Evolutionary conservation across 2,113 vertebrate genomes (phyloP).

Genomic region (Stigmatopora argus): DNA sequence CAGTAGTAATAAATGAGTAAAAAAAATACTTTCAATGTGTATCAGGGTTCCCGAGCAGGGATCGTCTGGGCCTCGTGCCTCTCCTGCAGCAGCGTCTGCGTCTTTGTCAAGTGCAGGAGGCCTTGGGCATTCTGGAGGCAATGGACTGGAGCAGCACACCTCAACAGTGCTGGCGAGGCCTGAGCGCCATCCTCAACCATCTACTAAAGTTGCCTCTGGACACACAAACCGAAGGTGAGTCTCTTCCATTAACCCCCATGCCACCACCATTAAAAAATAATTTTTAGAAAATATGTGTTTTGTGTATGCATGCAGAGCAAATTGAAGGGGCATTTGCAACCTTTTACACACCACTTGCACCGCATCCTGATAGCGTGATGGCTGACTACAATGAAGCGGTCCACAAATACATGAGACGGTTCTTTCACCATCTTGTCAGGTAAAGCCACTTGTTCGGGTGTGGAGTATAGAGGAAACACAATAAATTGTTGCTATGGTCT

Average conservation of each 20-base stretch:
- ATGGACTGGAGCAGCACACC: slow-evolving; percentile 89
- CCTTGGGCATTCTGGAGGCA: slow-evolving; percentile 80
- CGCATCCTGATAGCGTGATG: slow-evolving; percentile 80
- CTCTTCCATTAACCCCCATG: neutral
- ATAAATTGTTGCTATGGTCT: neutral
- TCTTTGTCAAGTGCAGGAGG: slow-evolving; percentile 75
- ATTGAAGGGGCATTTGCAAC: slow-evolving; percentile 87
- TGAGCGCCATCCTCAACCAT: slow-evolving; percentile 82
- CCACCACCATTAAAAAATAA: too few relatives aligned
- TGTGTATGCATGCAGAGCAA: slow-evolving; percentile 72
- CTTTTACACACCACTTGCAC: slow-evolving; percentile 84
- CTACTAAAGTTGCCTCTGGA: slow-evolving; percentile 85
- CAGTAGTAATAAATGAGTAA: too few relatives aligned
- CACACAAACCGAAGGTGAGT: slow-evolving; percentile 71
- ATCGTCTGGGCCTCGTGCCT: slow-evolving; percentile 75
- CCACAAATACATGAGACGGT: slow-evolving; percentile 88
- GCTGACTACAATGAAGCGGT: slow-evolving; percentile 85
- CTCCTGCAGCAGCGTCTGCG: slow-evolving; percentile 81
- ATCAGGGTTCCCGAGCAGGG: slow-evolving; percentile 77
- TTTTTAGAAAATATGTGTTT: neutral
- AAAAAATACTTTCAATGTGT: neutral
- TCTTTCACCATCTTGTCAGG: slow-evolving; percentile 98
- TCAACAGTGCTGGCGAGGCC: slow-evolving; percentile 74
- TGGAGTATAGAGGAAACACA: too few relatives aligned
- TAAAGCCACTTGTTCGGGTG: slow-evolving; percentile 55